Percentiles rank a stretch among this genome's conserved stretches.
Evolutionary conservation across 1,140 invertebrate species (phyloP).

Genomic region (Drosophila bipectinata): DNA sequence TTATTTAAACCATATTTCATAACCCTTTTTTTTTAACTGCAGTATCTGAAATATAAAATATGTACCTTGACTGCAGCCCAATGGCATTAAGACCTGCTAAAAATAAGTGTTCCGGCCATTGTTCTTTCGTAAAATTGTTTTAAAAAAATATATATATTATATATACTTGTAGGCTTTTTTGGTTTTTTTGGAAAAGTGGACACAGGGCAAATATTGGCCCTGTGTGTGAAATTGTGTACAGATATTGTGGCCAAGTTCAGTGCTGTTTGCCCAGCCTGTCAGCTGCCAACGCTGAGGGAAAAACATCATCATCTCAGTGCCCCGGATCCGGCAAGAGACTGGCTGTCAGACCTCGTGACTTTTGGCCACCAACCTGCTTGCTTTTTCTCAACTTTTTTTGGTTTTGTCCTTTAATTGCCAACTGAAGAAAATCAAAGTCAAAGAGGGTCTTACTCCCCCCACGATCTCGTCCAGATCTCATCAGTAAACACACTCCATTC

Average conservation of each 20-base stretch:
- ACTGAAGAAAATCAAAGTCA: neutral
- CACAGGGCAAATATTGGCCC: neutral
- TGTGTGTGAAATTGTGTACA: neutral
- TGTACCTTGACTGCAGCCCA: neutral
- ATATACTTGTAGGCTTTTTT: neutral
- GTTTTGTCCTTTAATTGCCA: conserved; percentile 1
- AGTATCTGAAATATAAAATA: neutral
- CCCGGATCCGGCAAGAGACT: neutral
- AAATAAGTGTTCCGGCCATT: neutral
- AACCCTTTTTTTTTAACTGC: neutral
- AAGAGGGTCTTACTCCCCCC: too few relatives aligned
- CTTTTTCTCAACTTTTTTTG: neutral
- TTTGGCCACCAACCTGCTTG: neutral
- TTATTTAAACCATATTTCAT: too few relatives aligned
- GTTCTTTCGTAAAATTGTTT: neutral
- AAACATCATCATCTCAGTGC: neutral
- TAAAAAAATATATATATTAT: neutral
- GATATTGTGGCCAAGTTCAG: neutral
- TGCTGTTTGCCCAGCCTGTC: conserved; percentile 2
- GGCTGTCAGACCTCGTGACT: conserved; percentile 1
- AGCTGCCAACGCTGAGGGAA: neutral
- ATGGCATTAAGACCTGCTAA: neutral
- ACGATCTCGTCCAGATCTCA: neutral
- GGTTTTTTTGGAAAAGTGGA: conserved; percentile 3
- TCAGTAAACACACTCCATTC: neutral